Conservation (phyloP, 30 jellyfish, hydroid and myxozoan species). For the Pelagia noctiluca region DNA sequence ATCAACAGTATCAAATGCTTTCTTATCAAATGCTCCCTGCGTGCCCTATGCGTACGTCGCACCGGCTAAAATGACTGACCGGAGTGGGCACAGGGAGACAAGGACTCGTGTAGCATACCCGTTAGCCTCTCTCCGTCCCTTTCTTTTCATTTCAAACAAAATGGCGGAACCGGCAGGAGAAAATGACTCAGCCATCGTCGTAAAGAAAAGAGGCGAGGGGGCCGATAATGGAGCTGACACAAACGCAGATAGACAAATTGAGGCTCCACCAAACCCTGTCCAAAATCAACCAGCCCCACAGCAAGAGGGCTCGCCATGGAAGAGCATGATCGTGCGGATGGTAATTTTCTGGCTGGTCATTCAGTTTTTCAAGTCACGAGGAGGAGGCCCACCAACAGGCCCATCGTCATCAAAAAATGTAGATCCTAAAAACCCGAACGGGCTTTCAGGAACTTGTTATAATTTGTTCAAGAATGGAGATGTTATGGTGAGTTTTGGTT, state of each 20-base stretch:
- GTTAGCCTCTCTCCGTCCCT: background rate
- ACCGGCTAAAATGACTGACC: no score
- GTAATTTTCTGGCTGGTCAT: slow-evolving; percentile 88
- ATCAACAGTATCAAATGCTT: no score
- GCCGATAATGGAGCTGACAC: slow-evolving; percentile 2
- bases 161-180: background rate
- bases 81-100: no score
- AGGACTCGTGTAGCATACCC: no score
- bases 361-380: slow-evolving; percentile 78
- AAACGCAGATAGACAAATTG: background rate
- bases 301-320: slow-evolving; percentile 89
- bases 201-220: slow-evolving; percentile 33
- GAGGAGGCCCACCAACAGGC: no score
- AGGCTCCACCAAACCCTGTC: slow-evolving; percentile 28
- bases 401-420: slow-evolving; percentile 23
- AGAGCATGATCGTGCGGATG: slow-evolving; percentile 73
- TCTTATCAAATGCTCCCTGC: no score
- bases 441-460: slow-evolving; percentile 44
- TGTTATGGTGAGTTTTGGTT: slow-evolving; percentile 57
- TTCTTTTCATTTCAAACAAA: background rate
- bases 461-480: slow-evolving; percentile 58
- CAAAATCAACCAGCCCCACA: slow-evolving; percentile 65
- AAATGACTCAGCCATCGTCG: slow-evolving; percentile 44
- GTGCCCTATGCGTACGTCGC: no score
- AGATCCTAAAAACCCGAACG: background rate